Evolutionary conservation across 2,888 invertebrate species (phyloP), one percentile per base, ranked within the genome.

Genomic region (Hemistola chrysoprasaria): DNA sequence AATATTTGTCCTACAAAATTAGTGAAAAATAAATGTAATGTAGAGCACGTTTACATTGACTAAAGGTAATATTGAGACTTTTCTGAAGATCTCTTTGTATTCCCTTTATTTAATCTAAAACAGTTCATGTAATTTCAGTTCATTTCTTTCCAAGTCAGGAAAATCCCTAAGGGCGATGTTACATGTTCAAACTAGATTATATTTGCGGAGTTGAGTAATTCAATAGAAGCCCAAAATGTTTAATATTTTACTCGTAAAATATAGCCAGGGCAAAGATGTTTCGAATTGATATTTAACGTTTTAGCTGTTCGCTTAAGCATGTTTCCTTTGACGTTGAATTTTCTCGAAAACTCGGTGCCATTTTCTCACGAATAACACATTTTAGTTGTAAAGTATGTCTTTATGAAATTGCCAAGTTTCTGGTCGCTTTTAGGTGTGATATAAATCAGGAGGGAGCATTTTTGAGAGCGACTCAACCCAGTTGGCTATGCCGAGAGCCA

Each of bases 31-130:
- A 26, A 27, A 27, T 11, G 11, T 6, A 16, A 3, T 11, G 4
- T n/a, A 10, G 1, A 9, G 20, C 25, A 21, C 16, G 16, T 26
- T 28, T 8, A 28, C 6, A 20, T 20, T 26, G 11, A 31, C 50
- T 47, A 16, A 22, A 6, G 45, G 43, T 50, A 48, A 56, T 45
- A 31, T 11, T 26, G 36, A 26, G 47, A 35, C 40, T 23, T 46
- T 43, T 51, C 51, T 46, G 50, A 49, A 50, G 29, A 32, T 33
- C 16, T 47, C 48, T 50, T 56, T 56, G 51, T 63, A 47, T 53
- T 47, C 50, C 48, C 50, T 54, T 56, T 53, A 56, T 53, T 57
- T 51, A 59, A 59, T 62, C 61, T 60, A 52, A 53, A 58, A 38
- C 40, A 32, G 41, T 42, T 36, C 39, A 38, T 38, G 51, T 50